Conservation (phyloP, 2,113 vertebrate genomes). For the Rhinolophus sinicus region DNA sequence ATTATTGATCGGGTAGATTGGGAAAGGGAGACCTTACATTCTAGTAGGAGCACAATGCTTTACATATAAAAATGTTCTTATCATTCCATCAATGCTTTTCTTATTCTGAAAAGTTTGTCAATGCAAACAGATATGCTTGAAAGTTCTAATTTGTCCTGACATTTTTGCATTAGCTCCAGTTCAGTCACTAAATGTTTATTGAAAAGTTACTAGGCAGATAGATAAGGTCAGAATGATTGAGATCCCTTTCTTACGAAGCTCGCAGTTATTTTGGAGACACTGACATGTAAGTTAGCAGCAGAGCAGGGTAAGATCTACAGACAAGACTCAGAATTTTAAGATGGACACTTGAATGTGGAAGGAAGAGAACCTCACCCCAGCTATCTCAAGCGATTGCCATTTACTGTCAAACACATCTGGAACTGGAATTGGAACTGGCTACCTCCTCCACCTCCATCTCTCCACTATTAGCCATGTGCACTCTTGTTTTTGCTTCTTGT, state of each 20-base stretch:
- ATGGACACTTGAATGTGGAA: not conserved
- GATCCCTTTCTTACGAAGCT: not conserved
- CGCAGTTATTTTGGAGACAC: not conserved
- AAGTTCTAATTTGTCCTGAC: not conserved
- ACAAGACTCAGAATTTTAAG: not conserved
- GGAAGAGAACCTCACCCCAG: not conserved
- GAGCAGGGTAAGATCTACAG: not conserved
- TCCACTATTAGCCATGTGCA: accelerated
- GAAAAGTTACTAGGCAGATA: not conserved
- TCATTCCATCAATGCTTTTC: not conserved
- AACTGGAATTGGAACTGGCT: not conserved
- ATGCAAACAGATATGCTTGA: not conserved
- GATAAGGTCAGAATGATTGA: not conserved
- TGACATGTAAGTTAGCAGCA: not conserved
- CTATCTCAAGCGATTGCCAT: not conserved
- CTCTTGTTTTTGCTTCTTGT: not conserved
- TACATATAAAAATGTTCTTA: not conserved
- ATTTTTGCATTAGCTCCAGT: not conserved
- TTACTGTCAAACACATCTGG: not conserved
- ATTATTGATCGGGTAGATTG: not conserved
- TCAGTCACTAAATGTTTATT: not conserved
- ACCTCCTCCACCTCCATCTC: not conserved
- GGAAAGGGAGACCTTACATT: not conserved
- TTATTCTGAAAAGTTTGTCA: not conserved
- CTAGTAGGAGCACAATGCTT: not conserved